phyloP scores from a whole-genome alignment of 2,888 invertebrate genomes.

The Caenorhabditis sinica region DNA sequence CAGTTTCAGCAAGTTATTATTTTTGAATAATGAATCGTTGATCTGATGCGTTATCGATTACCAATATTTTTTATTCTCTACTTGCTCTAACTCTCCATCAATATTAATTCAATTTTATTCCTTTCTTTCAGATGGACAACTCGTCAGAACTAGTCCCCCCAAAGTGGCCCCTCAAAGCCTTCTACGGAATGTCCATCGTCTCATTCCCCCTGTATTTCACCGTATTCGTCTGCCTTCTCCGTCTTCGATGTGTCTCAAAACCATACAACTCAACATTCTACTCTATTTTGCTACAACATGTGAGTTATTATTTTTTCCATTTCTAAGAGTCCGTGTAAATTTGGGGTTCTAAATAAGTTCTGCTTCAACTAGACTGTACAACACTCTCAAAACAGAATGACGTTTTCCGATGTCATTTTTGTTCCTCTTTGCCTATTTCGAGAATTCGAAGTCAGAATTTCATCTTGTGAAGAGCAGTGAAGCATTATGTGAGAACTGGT shows the following conservation, averaged over 20 bases:
- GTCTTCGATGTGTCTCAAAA: conserved; percentile 43
- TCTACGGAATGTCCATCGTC: conserved; percentile 40
- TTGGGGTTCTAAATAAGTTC: no score
- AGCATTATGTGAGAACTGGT: not conserved
- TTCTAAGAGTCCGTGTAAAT: not conserved
- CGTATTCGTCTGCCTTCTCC: conserved; percentile 35
- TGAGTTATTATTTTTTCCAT: conserved; percentile 28
- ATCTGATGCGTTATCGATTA: no score
- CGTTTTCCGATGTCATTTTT: not conserved
- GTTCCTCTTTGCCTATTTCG: not conserved
- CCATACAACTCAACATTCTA: conserved; percentile 52
- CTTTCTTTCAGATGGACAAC: conserved; percentile 9
- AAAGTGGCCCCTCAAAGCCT: conserved; percentile 48
- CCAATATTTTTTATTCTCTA: no score
- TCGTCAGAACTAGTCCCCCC: conserved; percentile 17
- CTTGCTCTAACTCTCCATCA: not conserved
- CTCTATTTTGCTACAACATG: conserved; percentile 55
- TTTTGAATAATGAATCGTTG: no score
- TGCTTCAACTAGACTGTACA: no score
- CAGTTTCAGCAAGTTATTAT: no score
- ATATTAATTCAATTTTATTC: no score
- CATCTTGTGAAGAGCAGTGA: conserved; percentile 1
- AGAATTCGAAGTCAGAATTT: not conserved
- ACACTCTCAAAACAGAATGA: no score
- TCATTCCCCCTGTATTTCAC: conserved; percentile 49